phyloP scores from a whole-genome alignment of 1,140 invertebrate genomes.

The Sminthurinus signatus region DNA sequence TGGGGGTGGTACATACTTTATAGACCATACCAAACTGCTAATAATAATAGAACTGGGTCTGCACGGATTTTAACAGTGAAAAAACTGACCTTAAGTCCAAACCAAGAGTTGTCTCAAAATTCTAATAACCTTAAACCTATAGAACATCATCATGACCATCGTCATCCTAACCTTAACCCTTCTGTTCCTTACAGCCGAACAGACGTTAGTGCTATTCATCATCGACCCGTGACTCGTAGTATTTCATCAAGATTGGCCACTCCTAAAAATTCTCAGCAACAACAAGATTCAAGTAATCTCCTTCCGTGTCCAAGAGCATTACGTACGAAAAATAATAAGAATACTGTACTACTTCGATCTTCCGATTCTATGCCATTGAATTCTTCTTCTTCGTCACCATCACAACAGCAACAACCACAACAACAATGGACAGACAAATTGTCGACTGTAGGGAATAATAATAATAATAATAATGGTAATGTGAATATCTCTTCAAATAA shows the following conservation, averaged over 20 bases:
- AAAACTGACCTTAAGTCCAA: conserved; percentile 31
- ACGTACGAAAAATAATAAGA: conserved; percentile 30
- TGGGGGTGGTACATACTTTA: too few species aligned
- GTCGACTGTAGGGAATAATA: neutral
- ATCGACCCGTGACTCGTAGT: conserved; percentile 38
- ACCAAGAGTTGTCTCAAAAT: conserved; percentile 15
- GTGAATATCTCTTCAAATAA: too few species aligned
- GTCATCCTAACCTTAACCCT: conserved; percentile 32
- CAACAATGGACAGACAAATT: conserved; percentile 5
- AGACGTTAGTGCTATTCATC: conserved; percentile 25
- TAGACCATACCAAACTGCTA: conserved; percentile 36
- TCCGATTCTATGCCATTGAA: conserved; percentile 11
- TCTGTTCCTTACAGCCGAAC: conserved; percentile 29
- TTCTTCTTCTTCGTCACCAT: neutral
- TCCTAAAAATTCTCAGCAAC: conserved; percentile 26
- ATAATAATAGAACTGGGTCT: conserved; percentile 33
- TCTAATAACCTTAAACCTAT: conserved; percentile 26
- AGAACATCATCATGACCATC: too few species aligned
- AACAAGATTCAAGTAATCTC: too few species aligned
- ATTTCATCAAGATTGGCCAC: conserved; percentile 28
- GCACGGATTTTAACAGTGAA: conserved; percentile 35
- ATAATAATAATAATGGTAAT: too few species aligned
- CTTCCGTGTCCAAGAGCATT: conserved; percentile 29
- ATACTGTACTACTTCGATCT: conserved; percentile 11
- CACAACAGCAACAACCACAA: too few species aligned